Conservation (phyloP, 2,797 vertebrate genomes). For the Trachops cirrhosus region DNA sequence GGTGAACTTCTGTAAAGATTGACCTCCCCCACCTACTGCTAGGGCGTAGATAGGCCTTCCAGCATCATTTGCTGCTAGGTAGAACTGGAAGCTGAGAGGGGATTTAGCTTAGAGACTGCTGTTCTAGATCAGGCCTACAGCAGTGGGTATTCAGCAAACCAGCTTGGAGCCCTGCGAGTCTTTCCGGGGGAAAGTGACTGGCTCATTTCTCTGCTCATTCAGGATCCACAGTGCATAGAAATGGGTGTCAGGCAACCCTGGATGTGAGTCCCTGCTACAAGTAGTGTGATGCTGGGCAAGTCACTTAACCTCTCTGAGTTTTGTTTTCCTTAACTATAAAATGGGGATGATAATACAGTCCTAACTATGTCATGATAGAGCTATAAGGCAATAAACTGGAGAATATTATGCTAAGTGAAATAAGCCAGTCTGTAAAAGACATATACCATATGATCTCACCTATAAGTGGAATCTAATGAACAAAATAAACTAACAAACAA, state of each 20-base stretch:
- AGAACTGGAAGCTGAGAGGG: neutral
- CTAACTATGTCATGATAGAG: neutral
- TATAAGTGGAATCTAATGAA: no score
- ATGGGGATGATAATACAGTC: neutral
- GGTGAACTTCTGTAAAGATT: constrained; percentile 8
- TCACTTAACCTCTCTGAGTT: neutral
- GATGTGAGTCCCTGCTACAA: neutral
- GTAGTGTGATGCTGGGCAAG: neutral
- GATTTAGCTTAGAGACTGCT: neutral
- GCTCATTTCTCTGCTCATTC: neutral
- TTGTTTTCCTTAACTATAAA: neutral
- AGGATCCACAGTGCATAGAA: neutral
- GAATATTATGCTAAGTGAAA: no score
- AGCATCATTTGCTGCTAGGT: neutral
- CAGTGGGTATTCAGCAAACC: neutral
- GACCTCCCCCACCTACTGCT: neutral
- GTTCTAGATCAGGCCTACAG: neutral
- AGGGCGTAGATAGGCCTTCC: neutral
- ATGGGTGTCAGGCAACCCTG: neutral
- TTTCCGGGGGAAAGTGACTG: neutral
- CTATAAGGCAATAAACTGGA: neutral
- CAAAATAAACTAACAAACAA: no score
- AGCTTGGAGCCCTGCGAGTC: neutral
- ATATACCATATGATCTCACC: no score
- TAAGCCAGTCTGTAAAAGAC: no score